Evolutionary conservation across 2,113 vertebrate genomes (phyloP).

Genomic region (Dasyprocta punctata): DNA sequence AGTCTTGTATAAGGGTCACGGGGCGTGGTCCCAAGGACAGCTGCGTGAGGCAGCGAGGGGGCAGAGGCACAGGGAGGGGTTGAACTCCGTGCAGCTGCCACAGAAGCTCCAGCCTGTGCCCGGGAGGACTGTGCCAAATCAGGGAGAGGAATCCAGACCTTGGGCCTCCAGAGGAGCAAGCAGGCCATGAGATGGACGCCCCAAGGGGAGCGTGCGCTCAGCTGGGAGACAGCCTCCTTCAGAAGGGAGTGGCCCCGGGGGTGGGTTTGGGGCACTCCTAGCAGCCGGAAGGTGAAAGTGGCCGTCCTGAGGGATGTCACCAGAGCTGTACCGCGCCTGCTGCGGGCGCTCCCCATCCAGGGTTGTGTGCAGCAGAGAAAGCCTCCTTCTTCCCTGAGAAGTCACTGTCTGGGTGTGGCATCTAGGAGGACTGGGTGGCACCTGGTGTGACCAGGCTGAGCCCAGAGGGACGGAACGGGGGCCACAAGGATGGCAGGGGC

Average conservation of each 20-base stretch:
- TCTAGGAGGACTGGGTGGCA: neutral
- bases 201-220: fast-evolving
- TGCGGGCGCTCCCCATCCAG: fast-evolving
- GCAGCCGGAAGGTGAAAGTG: neutral
- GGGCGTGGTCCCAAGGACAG: neutral
- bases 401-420: neutral
- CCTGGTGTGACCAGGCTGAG: fast-evolving
- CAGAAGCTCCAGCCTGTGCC: neutral
- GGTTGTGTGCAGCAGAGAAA: no score
- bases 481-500: neutral
- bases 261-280: neutral
- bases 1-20: neutral
- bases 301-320: neutral
- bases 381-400: neutral
- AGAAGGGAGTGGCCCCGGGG: neutral
- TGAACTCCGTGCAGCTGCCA: neutral
- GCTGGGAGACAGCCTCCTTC: neutral
- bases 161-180: no score
- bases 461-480: neutral
- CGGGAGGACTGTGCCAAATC: neutral
- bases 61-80: neutral
- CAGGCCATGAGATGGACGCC: neutral
- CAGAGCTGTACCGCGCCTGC: fast-evolving
- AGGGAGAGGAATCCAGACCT: neutral
- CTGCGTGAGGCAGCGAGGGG: fast-evolving